Evolutionary conservation across 2,888 invertebrate genomes (phyloP), one percentile per base, ranked within the genome.

Genomic region (Actias luna): DNA sequence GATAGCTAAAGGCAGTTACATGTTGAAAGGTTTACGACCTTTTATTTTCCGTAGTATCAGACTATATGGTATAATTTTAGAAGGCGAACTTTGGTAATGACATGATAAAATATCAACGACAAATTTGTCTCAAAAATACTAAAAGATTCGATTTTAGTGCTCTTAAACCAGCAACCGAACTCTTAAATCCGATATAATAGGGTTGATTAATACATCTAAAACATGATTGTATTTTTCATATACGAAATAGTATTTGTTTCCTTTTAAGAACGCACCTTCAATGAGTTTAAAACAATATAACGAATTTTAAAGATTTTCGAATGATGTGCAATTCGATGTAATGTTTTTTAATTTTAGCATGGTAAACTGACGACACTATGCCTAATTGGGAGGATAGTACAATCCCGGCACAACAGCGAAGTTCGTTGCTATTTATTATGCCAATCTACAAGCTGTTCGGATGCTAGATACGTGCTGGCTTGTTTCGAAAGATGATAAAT

Each of bases 21-120:
- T 65, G 66, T 68, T 69, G 69, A 64, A 67, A 67, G 64, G 50
- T 72, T 70, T 71, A 73, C 67, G 69, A 74, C 68, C 75, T 67
- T 76, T 75, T 76, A 75, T 75, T 72, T 74, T 70, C 70, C 65
- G 65, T 65, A 63, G 67, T 68, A 75, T 73, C 75, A 79, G 66
- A 69, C 65, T 66, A 63, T 73, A 75, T 76, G 74, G 70, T 66
- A 61, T 57, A 39, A 39, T 55, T 61, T 74, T 74, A 74, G 72
- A 69, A 68, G 72, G 64, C 72, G 65, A 69, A 71, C 72, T 79
- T 72, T 71, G 73, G 73, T n/a, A 71, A 67, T 68, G 67, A 69
- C 69, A 73, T 77, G 76, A 76, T 79, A 76, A 50, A 77, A 79
- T 68, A 72, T 70, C 69, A 73, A 71, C 68, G 72, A 76, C 73